phyloP scores from a whole-genome alignment of 2,888 invertebrate genomes.

The Chalcosyrphus nemorum region DNA sequence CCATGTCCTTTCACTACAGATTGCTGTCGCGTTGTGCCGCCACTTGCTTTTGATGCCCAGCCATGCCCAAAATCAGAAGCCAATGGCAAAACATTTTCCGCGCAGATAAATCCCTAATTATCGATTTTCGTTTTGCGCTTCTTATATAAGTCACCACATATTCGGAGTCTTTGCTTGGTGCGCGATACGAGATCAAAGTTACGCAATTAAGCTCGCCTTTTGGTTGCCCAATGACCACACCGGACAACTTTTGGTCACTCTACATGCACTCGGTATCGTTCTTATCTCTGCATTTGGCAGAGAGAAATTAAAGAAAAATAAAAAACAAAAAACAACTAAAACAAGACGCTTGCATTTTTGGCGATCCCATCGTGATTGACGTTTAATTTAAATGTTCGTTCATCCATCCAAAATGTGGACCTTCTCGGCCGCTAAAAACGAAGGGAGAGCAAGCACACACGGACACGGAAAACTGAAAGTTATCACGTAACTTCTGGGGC shows the following conservation, averaged over 20 bases:
- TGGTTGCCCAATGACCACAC: slow-evolving; percentile 20
- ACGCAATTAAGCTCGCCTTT: slow-evolving; percentile 46
- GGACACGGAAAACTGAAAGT: slow-evolving; percentile 43
- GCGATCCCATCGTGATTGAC: slow-evolving; percentile 65
- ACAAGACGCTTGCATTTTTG: slow-evolving; percentile 55
- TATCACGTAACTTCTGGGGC: slow-evolving; percentile 26
- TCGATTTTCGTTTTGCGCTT: slow-evolving; percentile 38
- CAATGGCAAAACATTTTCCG: slow-evolving; percentile 2
- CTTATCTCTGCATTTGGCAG: slow-evolving; percentile 52
- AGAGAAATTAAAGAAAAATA: slow-evolving; percentile 58
- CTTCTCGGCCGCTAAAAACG: slow-evolving; percentile 7
- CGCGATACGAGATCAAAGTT: slow-evolving; percentile 37
- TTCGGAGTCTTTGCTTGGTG: not conserved
- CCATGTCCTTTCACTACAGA: too few species aligned
- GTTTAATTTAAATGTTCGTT: slow-evolving; percentile 70
- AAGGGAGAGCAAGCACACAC: not conserved
- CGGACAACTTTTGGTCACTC: too few species aligned
- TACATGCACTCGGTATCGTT: slow-evolving; percentile 25
- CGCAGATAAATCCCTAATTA: slow-evolving; percentile 53
- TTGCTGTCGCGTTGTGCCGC: too few species aligned
- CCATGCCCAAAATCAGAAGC: slow-evolving; percentile 14
- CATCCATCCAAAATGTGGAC: slow-evolving; percentile 26
- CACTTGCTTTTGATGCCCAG: not conserved
- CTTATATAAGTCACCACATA: slow-evolving; percentile 38
- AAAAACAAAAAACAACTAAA: not conserved